phyloP scores from a whole-genome alignment of 1,140 invertebrate species.

The Telenomus remus region DNA sequence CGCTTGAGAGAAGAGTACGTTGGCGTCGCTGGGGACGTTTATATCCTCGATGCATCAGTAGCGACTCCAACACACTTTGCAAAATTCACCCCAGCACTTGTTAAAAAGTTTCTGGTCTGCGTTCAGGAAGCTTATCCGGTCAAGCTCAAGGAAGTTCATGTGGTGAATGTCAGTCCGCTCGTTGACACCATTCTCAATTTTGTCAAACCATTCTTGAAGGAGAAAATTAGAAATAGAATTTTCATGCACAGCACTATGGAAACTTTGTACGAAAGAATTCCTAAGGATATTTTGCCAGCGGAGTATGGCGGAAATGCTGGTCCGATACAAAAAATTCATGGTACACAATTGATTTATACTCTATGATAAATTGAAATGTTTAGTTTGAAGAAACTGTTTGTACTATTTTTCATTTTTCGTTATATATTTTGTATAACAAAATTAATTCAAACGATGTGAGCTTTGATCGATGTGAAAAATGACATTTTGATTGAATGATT shows the following conservation, averaged over 20 bases:
- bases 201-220: conserved; percentile 89
- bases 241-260: conserved; percentile 84
- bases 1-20: conserved; percentile 83
- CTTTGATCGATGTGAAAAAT: too few relatives aligned
- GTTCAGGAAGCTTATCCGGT: conserved; percentile 90
- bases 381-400: too few relatives aligned
- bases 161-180: conserved; percentile 87
- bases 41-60: conserved; percentile 84
- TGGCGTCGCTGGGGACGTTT: conserved; percentile 88
- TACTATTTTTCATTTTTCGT: too few relatives aligned
- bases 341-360: conserved; percentile 67
- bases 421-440: too few relatives aligned
- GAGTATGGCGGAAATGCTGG: conserved; percentile 87
- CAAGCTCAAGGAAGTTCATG: conserved; percentile 88
- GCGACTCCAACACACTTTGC: conserved; percentile 84
- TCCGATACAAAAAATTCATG: conserved; percentile 81
- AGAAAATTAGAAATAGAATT: conserved; percentile 89
- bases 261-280: conserved; percentile 84
- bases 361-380: neutral
- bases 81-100: conserved; percentile 83
- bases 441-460: too few relatives aligned
- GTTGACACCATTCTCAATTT: conserved; percentile 89
- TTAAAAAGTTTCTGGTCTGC: conserved; percentile 84
- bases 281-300: conserved; percentile 84
- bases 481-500: too few relatives aligned